Evolutionary conservation across 2,797 vertebrate genomes (phyloP), one percentile per base, ranked within the genome.

Genomic region (Chrysocyon brachyurus): DNA sequence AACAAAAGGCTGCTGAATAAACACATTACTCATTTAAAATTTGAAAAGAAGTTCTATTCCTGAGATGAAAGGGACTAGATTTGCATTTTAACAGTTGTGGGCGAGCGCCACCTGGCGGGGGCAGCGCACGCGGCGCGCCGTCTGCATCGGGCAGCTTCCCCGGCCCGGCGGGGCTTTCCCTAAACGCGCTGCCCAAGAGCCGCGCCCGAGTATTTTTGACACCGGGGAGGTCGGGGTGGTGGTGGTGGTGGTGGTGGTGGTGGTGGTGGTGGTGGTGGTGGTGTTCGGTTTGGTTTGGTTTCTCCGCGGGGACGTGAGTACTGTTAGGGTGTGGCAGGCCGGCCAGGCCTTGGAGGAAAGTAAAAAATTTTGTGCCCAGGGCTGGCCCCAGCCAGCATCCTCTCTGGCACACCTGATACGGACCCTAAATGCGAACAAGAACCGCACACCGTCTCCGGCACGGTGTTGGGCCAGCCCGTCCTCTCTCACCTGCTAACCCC

Each of bases 21-120:
- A 99, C 75, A 95, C 96, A 96, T 98, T 89, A 97, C 78, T 97
- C 94, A 98, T 97, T 94, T 97, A 96, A 97, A 98, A 98, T 97
- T 57, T 97, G 96, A 96, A 97, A 96, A 97, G 93, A 96, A 98
- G 96, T 96, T 97, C 90, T 68, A 85, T 92, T 94, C 91, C 75
- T 19, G 79, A 95, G 93, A 91, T 28, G 28, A 87, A 92, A 90
- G 97, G 96, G 49, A 77, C 92, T 9, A 4, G 16, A 98, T 98
- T 98, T 98, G 96, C 97, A 97, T 98, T 95, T 97, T 89, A 94
- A 99, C 98, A 96, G 98, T 97, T 98, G 94, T 98, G 99, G 91
- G 98, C 98, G 96, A 98, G 98, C 98, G 98, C 98, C 99, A 99
- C 98, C 99, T 96, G 97, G 98, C 98, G 99, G 98, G 63, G 85